Base-by-base conservation (phyloP, 2,113 vertebrate genomes). In the Tragelaphus strepsiceros region DNA sequence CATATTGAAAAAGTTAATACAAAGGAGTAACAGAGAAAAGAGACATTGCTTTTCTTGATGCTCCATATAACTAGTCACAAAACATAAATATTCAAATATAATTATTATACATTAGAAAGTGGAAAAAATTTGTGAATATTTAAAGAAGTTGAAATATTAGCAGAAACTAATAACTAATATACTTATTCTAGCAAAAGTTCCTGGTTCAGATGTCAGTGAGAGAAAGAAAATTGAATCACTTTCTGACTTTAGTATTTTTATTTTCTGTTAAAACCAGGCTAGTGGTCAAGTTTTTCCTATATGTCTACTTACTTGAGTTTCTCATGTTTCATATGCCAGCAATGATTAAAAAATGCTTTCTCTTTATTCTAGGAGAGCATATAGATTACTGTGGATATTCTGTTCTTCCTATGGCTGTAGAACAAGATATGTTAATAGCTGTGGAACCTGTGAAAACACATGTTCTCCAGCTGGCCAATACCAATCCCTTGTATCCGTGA, bases 301-400 rank as follows among this genome's bases (percentile, higher is more conserved):
- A 8, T 89, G 39, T 91, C 90, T 56, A 7, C 28, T 86, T 96
- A 46, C 10, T 35, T 86, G 22, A 78, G 10, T 10, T 89, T 96
- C 54, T 94, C 51, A 95, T 83, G 5, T 82, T 83, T 92, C 24
- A 64, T 87, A 17, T 85, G 53, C n/a, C 62, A 87, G 35, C 10
- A 71, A 21, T 86, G 74, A 81, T 77, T 46, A 95, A 22, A 21
- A 91, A 88, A 30, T 77, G 35, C 59, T 96, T 46, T 97, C 51
- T 95, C 62, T 96, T 90, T 85, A 97, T 97, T 91, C 51, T 94
- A 99, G 99, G 99, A 89, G 99, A 99, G 96, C 99, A 99, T 96
- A 99, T 99, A 94, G 99, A 99, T 98, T 99, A 99, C 96, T 99
- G 99, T 97, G 99, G 99, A 4, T 99, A 99, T 92, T 99, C 99